Evolutionary conservation across 2,797 vertebrate genomes (phyloP), one percentile per base, ranked within the genome.

Genomic region (Phaenicophaeus curvirostris): DNA sequence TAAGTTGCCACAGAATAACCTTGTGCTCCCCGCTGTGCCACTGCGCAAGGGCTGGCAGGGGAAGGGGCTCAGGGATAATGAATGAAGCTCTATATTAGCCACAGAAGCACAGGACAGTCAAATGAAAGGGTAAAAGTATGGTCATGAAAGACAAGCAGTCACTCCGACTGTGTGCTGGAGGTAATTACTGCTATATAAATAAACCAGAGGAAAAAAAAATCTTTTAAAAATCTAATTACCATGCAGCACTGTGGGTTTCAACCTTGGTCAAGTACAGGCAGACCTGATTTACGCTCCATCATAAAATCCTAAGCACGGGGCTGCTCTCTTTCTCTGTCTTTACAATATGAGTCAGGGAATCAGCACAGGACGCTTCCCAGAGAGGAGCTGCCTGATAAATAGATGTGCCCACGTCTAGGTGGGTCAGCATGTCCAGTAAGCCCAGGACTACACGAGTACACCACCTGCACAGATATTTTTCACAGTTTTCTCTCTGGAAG

Each of bases 171-270:
- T 97, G 93, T 84, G 78, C 89, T 93, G 95, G 97, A 83, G 93
- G 97, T 97, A 97, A 97, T 98, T 97, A 97, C 95, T 76, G 79
- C 88, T 96, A 96, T 96, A 97, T 97, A 98, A 97, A 97, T 96
- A 98, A 97, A 97, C 95, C 87, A 94, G 96, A 94, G 96, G 93
- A 69, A 94, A 96, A 94, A 95, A 96, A 94, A 85, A 85, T 93
- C 89, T 96, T 97, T 81, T 73, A 96, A 96, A 97, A 97, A 97
- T 97, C 96, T 97, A 97, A 97, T 97, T 97, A 97, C 89, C 95
- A 94, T 93, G 94, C 82, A 95, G 96, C 86, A 61, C 77, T 77
- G 96, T 96, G 95, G 94, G 92, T 96, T 98, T 98, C 97, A 97
- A 96, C 96, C 96, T 97, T 97, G 97, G 96, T 96, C 97, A 97